Percentiles rank a stretch among this genome's conserved stretches.
phyloP scores from a whole-genome alignment of 2,113 vertebrate genomes.

The Castor canadensis region DNA sequence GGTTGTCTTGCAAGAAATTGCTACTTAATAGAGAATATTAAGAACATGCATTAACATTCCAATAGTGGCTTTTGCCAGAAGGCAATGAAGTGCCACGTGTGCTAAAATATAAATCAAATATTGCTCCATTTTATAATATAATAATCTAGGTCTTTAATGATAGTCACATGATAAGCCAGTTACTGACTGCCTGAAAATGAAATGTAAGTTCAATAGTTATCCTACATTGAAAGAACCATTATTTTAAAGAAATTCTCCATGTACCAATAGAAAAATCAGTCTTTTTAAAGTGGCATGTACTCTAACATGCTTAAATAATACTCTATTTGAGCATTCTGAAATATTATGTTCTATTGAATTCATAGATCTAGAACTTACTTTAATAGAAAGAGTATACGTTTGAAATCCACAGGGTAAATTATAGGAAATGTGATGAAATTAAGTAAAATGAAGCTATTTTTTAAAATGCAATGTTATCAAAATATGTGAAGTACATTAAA shows the following conservation, averaged over 20 bases:
- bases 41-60: neutral
- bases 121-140: neutral
- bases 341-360: neutral
- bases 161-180: conserved; percentile 34
- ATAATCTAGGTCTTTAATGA: conserved; percentile 21
- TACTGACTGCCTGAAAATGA: neutral
- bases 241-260: neutral
- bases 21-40: conserved; percentile 56
- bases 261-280: neutral
- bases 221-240: neutral
- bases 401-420: neutral
- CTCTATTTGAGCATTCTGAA: neutral
- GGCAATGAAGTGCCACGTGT: neutral
- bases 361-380: neutral
- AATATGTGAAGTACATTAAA: neutral
- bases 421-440: neutral
- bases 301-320: neutral
- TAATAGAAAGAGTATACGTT: neutral
- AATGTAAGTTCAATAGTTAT: neutral
- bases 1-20: conserved; percentile 47
- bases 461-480: neutral
- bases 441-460: neutral
- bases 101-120: neutral
- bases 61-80: neutral
- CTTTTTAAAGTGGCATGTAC: neutral